Base-by-base conservation (phyloP, 2,797 vertebrate species). In the Sebastes goodei region DNA sequence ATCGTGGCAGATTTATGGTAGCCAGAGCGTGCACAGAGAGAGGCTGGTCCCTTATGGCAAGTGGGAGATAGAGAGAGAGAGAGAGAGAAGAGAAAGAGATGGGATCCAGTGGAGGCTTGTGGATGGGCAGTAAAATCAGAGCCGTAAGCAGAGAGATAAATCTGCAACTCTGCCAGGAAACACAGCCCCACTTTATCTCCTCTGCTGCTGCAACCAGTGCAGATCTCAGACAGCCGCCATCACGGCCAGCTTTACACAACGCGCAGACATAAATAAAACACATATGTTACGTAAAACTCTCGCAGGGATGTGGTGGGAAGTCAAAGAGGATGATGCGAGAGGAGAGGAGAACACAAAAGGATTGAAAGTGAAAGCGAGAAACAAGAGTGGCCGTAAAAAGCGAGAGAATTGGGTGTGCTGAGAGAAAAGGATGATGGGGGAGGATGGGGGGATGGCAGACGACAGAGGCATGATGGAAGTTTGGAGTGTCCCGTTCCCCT, bases 101-200 rank as follows among this genome's bases (percentile, higher is more conserved):
- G 61, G 80, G 87, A 87, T 86, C 79, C 76, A 83, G 75, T 55
- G 67, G 76, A 84, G 84, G 86, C 82, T 52, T 29, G 87, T 79
- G 83, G 86, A 90, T 80, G 86, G 88, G 87, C 78, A 93, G 90
- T 93, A 93, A 94, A 94, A 94, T 85, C 74, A 46, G 81, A 85
- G 87, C 83, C 52, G 76, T 92, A 89, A 93, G 90, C 92, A 92
- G 86, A 88, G 90, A 92, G 91, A 95, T 95, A 94, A 94, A 95
- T 94, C 92, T 94, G 91, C 89, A 88, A 86, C 83, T 78, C 82
- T 91, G 85, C 89, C 59, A 69, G 88, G 93, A 93, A 92, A 92
- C 89, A 82, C 76, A 88, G 78, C 82, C 81, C 76, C 76, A 87
- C 80, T 93, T 92, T 88, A 94, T 94, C 92, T 94, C 89, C 81